Evolutionary conservation across 2,797 vertebrate genomes (phyloP).

Genomic region (Poeciliopsis turneri): DNA sequence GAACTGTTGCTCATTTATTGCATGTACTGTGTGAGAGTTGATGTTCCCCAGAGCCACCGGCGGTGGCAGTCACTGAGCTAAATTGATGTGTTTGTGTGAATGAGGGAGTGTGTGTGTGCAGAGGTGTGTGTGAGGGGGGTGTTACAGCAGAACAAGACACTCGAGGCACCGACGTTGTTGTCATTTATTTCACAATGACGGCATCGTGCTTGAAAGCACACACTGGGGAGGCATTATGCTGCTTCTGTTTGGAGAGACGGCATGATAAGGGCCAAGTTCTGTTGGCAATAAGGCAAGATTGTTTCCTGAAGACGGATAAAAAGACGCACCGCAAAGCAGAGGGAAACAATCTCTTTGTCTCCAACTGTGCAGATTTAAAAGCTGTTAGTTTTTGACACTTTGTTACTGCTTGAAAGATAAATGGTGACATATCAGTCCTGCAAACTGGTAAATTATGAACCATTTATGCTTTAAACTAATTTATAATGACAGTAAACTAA

Average conservation of each 20-base stretch:
- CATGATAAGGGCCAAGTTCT: slow-evolving; percentile 9
- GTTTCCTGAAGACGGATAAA: neutral
- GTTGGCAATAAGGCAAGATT: neutral
- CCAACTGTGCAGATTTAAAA: neutral
- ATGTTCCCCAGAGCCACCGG: slow-evolving; percentile 3
- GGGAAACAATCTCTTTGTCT: neutral
- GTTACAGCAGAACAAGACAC: slow-evolving; percentile 14
- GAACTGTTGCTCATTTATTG: slow-evolving; percentile 1
- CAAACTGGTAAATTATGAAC: neutral
- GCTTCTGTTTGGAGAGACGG: slow-evolving; percentile 6
- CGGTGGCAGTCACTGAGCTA: slow-evolving; percentile 1
- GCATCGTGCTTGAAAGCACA: slow-evolving; percentile 14
- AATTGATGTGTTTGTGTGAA: slow-evolving; percentile 9
- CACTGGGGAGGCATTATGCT: slow-evolving; percentile 8
- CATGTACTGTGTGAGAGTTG: slow-evolving; percentile 10
- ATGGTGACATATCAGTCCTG: neutral
- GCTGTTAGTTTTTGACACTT: neutral
- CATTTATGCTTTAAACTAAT: neutral
- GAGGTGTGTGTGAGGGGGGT: neutral
- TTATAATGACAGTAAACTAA: neutral
- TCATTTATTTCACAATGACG: slow-evolving; percentile 21
- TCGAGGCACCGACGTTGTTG: slow-evolving; percentile 3
- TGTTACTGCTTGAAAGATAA: neutral
- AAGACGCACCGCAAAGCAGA: neutral
- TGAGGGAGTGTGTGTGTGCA: neutral